These are phyloP conservation scores for sheep (Ovis aries) DNA, from an alignment of 2,113 vertebrate genomes.

Conservation along the genomic window ARS-UI_Ramb_v3.0 NC_056061.1:46598001-46598500, in stretches of 20 bases:
- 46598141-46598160: neutral
- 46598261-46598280: neutral
- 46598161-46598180: neutral
- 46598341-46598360: neutral
- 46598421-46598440: neutral
- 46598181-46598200: neutral
- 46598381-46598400: neutral
- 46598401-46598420: neutral
- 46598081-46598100: neutral
- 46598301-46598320: neutral
- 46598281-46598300: neutral
- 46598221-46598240: neutral
- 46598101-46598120: neutral
- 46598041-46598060: neutral
- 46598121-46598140: neutral
- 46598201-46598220: neutral
- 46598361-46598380: neutral
- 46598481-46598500: neutral
- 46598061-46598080: neutral
- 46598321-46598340: neutral
- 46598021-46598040: neutral
- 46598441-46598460: neutral
- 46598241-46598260: neutral
- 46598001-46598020: rapidly evolving
- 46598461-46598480: neutral